phyloP scores from a whole-genome alignment of 2,113 vertebrate species.

The Rhizomys pruinosus region DNA sequence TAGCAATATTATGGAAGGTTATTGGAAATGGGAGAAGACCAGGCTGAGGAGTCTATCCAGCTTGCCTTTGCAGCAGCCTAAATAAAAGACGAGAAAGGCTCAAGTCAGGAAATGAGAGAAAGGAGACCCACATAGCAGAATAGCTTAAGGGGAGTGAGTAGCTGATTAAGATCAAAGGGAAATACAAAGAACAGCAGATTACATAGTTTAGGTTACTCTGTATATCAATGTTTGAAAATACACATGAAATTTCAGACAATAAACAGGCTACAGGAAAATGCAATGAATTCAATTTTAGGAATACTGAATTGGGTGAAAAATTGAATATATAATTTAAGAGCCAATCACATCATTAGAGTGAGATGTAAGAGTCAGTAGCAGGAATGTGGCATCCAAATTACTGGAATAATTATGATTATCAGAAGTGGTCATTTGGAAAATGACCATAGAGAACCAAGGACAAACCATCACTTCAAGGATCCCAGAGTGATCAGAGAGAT shows the following conservation, averaged over 20 bases:
- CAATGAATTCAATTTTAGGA: neutral
- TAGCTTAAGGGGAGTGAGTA: slow-evolving; percentile 11
- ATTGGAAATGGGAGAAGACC: no score
- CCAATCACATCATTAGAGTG: neutral
- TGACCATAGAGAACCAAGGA: neutral
- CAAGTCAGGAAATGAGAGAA: neutral
- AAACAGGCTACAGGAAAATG: neutral
- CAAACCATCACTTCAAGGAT: neutral
- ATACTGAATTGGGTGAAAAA: neutral
- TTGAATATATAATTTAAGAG: slow-evolving; percentile 25
- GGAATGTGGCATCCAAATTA: neutral
- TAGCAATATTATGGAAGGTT: no score
- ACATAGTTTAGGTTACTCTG: no score
- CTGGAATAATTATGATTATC: neutral
- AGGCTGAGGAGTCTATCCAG: no score
- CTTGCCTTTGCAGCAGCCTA: neutral
- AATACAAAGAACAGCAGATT: no score
- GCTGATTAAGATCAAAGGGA: neutral
- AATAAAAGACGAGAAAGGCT: neutral
- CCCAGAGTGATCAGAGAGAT: neutral
- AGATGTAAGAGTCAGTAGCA: neutral
- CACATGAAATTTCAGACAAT: neutral
- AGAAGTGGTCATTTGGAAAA: neutral
- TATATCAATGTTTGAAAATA: no score
- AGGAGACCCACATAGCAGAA: neutral